phyloP scores from a whole-genome alignment of 2,113 vertebrate genomes.

The Chaetorhynchus papuensis region DNA sequence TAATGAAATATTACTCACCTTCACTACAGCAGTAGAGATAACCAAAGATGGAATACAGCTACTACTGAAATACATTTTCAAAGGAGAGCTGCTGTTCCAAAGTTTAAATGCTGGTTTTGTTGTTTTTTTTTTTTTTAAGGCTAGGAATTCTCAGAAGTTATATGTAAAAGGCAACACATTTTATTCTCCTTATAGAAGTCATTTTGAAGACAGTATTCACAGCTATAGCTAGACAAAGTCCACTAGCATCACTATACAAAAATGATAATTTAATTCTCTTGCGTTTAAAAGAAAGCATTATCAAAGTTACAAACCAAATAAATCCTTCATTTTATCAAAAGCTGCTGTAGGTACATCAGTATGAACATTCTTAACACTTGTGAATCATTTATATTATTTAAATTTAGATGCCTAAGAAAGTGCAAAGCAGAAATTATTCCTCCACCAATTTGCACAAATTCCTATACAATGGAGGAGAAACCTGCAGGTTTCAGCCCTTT shows the following conservation, averaged over 20 bases:
- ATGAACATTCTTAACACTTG: background rate
- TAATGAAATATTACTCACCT: conserved; percentile 7
- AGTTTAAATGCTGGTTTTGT: background rate
- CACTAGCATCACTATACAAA: background rate
- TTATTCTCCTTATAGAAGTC: background rate
- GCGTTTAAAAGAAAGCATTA: background rate
- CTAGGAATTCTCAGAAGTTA: background rate
- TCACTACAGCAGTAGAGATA: background rate
- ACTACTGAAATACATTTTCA: background rate
- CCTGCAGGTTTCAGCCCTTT: background rate
- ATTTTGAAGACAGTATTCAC: background rate
- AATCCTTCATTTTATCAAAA: background rate
- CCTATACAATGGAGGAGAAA: background rate
- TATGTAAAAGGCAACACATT: background rate
- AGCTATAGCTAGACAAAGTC: background rate
- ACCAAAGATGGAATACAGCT: background rate
- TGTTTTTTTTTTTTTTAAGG: background rate
- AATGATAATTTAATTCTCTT: background rate
- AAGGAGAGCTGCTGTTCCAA: background rate
- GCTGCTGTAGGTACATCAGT: background rate
- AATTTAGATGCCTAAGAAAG: background rate
- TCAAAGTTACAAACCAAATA: background rate
- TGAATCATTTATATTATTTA: background rate
- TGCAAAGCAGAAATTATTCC: background rate
- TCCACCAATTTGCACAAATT: background rate